Percentiles rank a stretch among this genome's conserved stretches.
Evolutionary conservation across 2,113 vertebrate genomes (phyloP).

Genomic region (Psophia crepitans): DNA sequence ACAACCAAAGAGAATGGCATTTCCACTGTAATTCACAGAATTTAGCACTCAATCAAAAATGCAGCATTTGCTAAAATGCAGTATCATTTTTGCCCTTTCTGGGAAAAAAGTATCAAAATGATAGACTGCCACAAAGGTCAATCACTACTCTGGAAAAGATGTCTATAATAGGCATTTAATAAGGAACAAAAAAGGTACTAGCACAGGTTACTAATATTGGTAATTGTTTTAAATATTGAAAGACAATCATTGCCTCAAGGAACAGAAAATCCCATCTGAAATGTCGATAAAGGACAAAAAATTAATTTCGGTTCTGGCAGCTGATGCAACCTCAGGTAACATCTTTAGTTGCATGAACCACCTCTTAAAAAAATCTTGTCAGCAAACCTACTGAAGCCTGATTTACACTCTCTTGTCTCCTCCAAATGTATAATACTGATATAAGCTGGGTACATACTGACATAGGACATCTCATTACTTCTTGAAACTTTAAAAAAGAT

Average conservation of each 20-base stretch:
- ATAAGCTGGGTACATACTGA: neutral
- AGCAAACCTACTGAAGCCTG: neutral
- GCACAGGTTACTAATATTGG: neutral
- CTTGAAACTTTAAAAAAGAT: neutral
- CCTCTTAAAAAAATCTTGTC: neutral
- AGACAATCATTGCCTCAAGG: neutral
- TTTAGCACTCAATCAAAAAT: neutral
- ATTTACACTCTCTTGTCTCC: neutral
- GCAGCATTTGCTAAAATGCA: neutral
- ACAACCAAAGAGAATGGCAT: neutral
- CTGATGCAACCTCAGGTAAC: conserved; percentile 39
- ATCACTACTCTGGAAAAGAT: neutral
- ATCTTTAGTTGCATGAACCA: neutral
- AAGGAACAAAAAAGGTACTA: neutral
- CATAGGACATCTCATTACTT: neutral
- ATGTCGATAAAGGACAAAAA: neutral
- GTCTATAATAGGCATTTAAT: neutral
- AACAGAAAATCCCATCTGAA: neutral
- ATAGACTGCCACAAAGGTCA: neutral
- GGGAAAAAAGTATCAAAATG: neutral
- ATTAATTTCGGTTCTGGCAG: neutral
- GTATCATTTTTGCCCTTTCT: neutral
- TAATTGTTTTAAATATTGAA: neutral
- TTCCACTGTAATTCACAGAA: neutral
- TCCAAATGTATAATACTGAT: neutral